Evolutionary conservation across 2,113 vertebrate genomes (phyloP), one percentile per base, ranked within the genome.

Genomic region (Anser cygnoides): DNA sequence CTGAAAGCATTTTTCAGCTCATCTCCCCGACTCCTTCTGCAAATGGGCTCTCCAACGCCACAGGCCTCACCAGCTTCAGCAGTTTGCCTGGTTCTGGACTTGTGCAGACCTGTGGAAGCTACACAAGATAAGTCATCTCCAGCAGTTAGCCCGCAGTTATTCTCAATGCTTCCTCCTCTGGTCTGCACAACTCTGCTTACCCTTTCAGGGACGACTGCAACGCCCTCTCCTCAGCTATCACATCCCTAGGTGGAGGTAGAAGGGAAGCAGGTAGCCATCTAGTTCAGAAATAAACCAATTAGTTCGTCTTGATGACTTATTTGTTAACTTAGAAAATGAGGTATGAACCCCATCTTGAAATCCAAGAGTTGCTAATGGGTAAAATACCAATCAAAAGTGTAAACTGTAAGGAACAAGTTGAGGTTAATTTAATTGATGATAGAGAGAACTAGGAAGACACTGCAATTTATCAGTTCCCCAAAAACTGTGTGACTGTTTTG

Each of bases 161-260:
- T 21, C 26, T 39, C 50, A 84, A 46, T 22, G 26, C 13, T 57
- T 67, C 44, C 7, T 75, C 21, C 28, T 50, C 22, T 44, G n/a
- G 2, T 12, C 46, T 2, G 5, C 1, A 0, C 66, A 13, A 35
- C 41, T 22, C 33, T 67, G 18, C 0, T 2, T 12, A 58, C 15
- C 41, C n/a, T 75, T 43, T 44, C 0, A 0, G 49, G 13, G 20
- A n/a, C 25, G 23, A 57, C 49, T 43, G 54, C 12, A 68, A 9
- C 11, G 6, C 3, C 2, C 44, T 62, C 31, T 46, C 43, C 61
- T 46, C 31, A 23, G 31, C 21, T 23, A 25, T 19, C 43, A 13
- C 9, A 5, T 15, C 33, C 61, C 37, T 37, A 65, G 26, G 16
- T 3, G 5, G n/a, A 73, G 37, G 8, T 14, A 13, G 33, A 70